Evolutionary conservation across 2,888 invertebrate genomes (phyloP).

Genomic region (Drosophila incognita): DNA sequence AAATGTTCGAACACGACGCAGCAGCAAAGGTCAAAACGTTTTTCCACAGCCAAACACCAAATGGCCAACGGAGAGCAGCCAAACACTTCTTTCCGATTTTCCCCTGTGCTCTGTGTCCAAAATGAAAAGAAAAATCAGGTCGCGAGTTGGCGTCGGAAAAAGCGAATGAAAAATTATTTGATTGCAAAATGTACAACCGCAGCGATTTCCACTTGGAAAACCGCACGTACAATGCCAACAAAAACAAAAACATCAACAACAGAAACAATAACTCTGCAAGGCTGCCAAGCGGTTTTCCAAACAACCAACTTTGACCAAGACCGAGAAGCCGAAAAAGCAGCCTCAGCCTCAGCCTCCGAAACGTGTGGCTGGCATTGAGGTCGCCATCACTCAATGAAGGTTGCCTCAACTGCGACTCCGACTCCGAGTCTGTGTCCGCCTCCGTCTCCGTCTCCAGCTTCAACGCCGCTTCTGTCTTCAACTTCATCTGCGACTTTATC

Average conservation of each 20-base stretch:
- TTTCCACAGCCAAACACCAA: slow-evolving; percentile 57
- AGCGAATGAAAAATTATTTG: slow-evolving; percentile 77
- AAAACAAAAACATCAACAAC: slow-evolving; percentile 30
- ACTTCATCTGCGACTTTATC: slow-evolving; percentile 34
- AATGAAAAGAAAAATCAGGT: slow-evolving; percentile 81
- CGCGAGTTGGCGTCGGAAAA: slow-evolving; percentile 70
- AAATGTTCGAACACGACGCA: slow-evolving; percentile 80
- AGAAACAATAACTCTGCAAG: slow-evolving; percentile 32
- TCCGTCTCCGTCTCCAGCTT: slow-evolving; percentile 29
- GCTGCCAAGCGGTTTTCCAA: slow-evolving; percentile 51
- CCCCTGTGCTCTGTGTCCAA: slow-evolving; percentile 36
- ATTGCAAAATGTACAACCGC: slow-evolving; percentile 81
- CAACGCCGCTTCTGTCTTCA: slow-evolving; percentile 1
- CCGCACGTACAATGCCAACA: slow-evolving; percentile 57
- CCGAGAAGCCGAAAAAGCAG: slow-evolving; percentile 71
- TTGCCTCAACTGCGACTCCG: slow-evolving; percentile 35
- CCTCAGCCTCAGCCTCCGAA: slow-evolving; percentile 58
- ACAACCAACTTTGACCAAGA: slow-evolving; percentile 70
- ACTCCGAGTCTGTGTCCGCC: slow-evolving; percentile 2
- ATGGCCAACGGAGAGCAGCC: slow-evolving; percentile 35
- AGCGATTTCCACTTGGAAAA: slow-evolving; percentile 70
- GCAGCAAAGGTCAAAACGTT: slow-evolving; percentile 77
- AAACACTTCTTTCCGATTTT: slow-evolving; percentile 49
- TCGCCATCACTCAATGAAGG: slow-evolving; percentile 71
- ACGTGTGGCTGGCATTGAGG: slow-evolving; percentile 75